Base-by-base conservation (phyloP, 1,140 invertebrate species). In the Telenomus remus region DNA sequence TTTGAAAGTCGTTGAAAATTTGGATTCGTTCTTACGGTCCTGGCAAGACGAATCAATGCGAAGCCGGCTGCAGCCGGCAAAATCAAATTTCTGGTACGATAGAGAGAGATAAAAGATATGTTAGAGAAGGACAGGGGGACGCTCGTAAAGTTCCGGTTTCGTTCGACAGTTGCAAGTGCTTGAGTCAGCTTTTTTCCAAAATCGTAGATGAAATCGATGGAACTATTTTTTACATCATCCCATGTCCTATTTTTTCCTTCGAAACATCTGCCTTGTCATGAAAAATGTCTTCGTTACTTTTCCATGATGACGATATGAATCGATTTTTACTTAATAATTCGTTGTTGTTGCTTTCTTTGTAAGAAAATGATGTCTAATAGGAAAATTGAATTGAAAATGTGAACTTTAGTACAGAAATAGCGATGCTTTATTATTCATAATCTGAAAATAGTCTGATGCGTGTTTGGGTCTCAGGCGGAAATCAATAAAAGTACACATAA, bases 11-110 rank as follows among this genome's bases (percentile, higher is more conserved):
- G n/a, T 12, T 19, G 16, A 46, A 57, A 16, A 12, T 55, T 55
- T 13, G 10, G 10, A 6, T 6, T 11, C 37, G 37, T 10, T 8
- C 0, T 8, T 43, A 57, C 63, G 53, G 11, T 10, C 63, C 63
- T 65, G 63, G 19, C 34, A 50, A 65, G 42, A 15, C 49, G 46
- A 65, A 65, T 65, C 63, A 65, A 65, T 65, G 63, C 56, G 53
- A 19, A 63, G 59, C 59, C 59, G 59, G 59, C 59, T 46, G 42
- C 46, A 65, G 46, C 53, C 63, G 63, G 63, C 53, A 56, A 65
- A 65, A 56, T 51, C 57, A 50, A 59, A 59, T 49, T 59, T 59
- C 56, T 34, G n/a, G 34, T 27, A 49, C 49, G 4, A 13, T 42
- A n/a, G 15, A 49, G 53, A 9, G 42, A 55, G 39, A 55, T 55